Evolutionary conservation across 2,888 invertebrate genomes (phyloP), one percentile per base, ranked within the genome.

Genomic region (Nemurella pictetii): DNA sequence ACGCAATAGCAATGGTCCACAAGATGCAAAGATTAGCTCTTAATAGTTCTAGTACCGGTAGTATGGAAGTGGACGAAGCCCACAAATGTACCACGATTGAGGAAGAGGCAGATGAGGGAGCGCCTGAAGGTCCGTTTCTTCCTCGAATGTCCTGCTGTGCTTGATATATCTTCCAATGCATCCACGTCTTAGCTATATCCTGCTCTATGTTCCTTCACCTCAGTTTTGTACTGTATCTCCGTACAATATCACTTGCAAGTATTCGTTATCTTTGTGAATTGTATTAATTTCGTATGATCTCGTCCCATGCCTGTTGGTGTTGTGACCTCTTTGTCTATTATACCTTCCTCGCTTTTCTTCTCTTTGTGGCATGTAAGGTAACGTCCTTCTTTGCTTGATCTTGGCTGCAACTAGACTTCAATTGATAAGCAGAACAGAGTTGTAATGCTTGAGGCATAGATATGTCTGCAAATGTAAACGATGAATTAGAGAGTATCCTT

Each of bases 1-100:
- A 91, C 89, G 90, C 91, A 86, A 90, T 91, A 87, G 89, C 90
- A 87, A 90, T 91, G 90, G 91, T 91, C 87, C 90, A 91, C 89
- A 90, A 90, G 89, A 90, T 90, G 90, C 90, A 90, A 88, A 88
- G 90, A 87, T 88, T 90, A 88, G 89, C 90, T 86, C 89, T 90
- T 84, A 88, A 88, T 88, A 89, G 88, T 87, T 88, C 89, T 87
- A 89, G 89, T 87, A 78, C 78, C 30, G 78, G 78, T 82, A 89
- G 88, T 88, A 89, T 89, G 89, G 89, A 89, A 85, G 89, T 89
- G 87, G 89, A 89, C 86, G 89, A 87, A 84, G 87, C 88, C 84
- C 88, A 88, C 87, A 88, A 88, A 87, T 89, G 89, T 87, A 87
- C 88, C 74, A 88, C 89, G 85, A 90, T 90, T 87, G 89, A 89